Evolutionary conservation across 1,140 invertebrate species (phyloP).

Genomic region (Hyphantria cunea): DNA sequence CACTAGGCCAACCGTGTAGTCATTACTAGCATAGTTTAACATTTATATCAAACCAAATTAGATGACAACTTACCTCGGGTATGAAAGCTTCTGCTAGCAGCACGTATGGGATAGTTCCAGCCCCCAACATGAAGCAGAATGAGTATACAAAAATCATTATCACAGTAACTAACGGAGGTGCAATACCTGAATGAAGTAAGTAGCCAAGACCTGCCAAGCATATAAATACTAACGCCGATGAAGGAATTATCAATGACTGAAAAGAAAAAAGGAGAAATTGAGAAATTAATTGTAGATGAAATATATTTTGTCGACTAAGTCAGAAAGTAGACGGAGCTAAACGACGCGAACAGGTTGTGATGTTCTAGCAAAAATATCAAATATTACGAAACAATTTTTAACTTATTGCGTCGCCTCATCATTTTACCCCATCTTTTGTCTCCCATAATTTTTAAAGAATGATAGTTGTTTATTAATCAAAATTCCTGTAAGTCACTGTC

Average conservation of each 20-base stretch:
- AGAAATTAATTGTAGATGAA: not conserved
- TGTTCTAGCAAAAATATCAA: too few species aligned
- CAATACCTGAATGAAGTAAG: slow-evolving; percentile 49
- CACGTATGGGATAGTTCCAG: slow-evolving; percentile 67
- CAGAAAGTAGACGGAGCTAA: too few species aligned
- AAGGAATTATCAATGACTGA: slow-evolving; percentile 60
- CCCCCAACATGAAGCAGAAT: slow-evolving; percentile 66
- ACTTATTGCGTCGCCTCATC: too few species aligned
- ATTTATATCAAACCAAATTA: too few species aligned
- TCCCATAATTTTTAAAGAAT: too few species aligned
- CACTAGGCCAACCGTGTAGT: too few species aligned
- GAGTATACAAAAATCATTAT: slow-evolving; percentile 60
- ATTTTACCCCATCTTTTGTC: too few species aligned
- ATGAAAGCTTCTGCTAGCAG: slow-evolving; percentile 64
- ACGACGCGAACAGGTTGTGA: too few species aligned
- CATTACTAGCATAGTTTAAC: too few species aligned
- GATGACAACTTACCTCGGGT: slow-evolving; percentile 55
- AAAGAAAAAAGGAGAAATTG: slow-evolving; percentile 30
- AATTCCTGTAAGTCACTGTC: too few species aligned
- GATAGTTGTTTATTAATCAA: too few species aligned
- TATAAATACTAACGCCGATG: slow-evolving; percentile 43
- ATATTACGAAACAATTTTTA: too few species aligned
- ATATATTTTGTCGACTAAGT: not conserved
- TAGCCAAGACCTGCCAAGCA: slow-evolving; percentile 56
- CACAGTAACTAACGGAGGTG: slow-evolving; percentile 58